Base-by-base conservation (phyloP, 2,797 vertebrate species). In the Silurus lanzhouensis region DNA sequence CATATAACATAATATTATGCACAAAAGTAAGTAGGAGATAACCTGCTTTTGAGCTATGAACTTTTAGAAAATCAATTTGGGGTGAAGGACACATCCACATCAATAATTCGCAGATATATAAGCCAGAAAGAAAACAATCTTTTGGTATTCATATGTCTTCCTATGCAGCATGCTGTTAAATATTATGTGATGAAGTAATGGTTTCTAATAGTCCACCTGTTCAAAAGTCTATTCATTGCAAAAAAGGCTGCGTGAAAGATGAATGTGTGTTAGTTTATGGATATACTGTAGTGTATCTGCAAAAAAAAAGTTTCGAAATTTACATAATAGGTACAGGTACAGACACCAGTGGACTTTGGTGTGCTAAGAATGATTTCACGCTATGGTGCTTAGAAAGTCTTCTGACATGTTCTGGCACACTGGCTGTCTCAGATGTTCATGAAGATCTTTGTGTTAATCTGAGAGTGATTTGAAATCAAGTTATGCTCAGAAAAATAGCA, bases 261-360 rank as follows among this genome's bases (percentile, higher is more conserved):
- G 27, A 78, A 22, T 3, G 58, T 22, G 57, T 80, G 57, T 55
- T 58, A n/a, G 83, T 44, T 57, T 57, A 79, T 87, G 66, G 12
- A 78, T 19, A 78, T 46, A 82, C 83, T 77, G n/a, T 48, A 63
- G 1, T 0, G 71, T 81, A 84, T 87, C 80, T 72, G 67, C 46
- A 75, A 70, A 9, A 58, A 58, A 79, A 83, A 74, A 86, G 78
- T 48, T 74, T 80, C 68, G 72, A 74, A 80, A 70, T 81, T 86
- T 87, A 44, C 64, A 72, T 80, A 88, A 85, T 55, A 71, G 31
- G 67, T 76, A 85, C 87, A 74, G 77, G 72, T 64, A 87, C 82
- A 86, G 58, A 58, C 85, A 68, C 20, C 27, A 66, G 48, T 85
- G 90, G 86, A 90, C 87, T 89, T 89, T 72, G 76, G 57, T 76